Percentiles rank a stretch among this genome's conserved stretches.
Evolutionary conservation across 2,797 vertebrate species (phyloP).

Genomic region (Rhodeus uyekii): DNA sequence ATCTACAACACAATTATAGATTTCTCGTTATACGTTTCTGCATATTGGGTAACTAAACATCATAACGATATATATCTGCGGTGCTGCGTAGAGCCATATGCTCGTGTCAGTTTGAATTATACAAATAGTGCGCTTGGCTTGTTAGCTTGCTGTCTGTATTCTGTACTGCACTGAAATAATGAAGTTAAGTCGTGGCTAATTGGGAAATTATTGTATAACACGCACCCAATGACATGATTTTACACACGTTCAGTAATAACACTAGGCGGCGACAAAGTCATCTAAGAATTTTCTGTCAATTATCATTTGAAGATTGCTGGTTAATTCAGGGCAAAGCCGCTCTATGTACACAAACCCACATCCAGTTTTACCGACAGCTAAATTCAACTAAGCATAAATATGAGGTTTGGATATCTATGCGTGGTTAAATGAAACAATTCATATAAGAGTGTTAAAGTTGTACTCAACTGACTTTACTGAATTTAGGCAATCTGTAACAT

Average conservation of each 20-base stretch:
- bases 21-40: background rate
- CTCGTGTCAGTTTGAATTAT: background rate
- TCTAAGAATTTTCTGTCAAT: conserved; percentile 23
- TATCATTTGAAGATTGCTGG: conserved; percentile 20
- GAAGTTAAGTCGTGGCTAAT: background rate
- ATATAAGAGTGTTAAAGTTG: background rate
- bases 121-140: background rate
- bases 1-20: background rate
- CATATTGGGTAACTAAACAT: background rate
- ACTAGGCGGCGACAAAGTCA: conserved; percentile 78
- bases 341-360: background rate
- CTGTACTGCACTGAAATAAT: background rate
- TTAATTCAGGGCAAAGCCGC: conserved; percentile 20
- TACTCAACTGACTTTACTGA: background rate
- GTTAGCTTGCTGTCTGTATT: background rate
- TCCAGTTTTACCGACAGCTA: background rate
- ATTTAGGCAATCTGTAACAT: background rate
- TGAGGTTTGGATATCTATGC: background rate
- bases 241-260: conserved; percentile 53
- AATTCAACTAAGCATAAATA: background rate
- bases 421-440: background rate
- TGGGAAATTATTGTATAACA: background rate
- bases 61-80: background rate
- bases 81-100: background rate
- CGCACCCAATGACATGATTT: background rate